Percentiles rank a stretch among this genome's conserved stretches.
These are phyloP conservation scores for Portevinia maculata DNA, from an alignment of 2,888 invertebrate species.

Conservation along the genomic window DNA sequence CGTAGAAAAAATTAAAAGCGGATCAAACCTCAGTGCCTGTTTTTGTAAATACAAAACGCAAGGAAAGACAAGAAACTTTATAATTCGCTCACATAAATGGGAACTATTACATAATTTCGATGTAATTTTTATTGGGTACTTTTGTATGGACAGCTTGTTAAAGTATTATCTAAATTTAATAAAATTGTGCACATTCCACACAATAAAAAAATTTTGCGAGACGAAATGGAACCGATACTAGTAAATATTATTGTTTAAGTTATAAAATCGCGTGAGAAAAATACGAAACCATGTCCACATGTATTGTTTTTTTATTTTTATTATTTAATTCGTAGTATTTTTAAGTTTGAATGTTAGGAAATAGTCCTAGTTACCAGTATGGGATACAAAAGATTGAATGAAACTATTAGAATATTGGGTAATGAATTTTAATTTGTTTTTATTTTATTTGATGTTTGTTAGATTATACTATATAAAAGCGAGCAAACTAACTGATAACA, in stretches of 20 bases:
- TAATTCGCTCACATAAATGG: slow-evolving; percentile 7
- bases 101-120: slow-evolving; percentile 25
- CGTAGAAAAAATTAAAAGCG: slow-evolving; percentile 25
- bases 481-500: slow-evolving; percentile 30
- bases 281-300: slow-evolving; percentile 15
- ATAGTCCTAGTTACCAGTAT: slow-evolving; percentile 24
- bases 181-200: slow-evolving; percentile 53
- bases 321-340: slow-evolving; percentile 43
- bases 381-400: slow-evolving; percentile 31
- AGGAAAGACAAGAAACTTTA: slow-evolving; percentile 9
- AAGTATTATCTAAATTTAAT: slow-evolving; percentile 37
- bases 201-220: slow-evolving; percentile 16
- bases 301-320: slow-evolving; percentile 31
- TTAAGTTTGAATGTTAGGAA: slow-evolving; percentile 42
- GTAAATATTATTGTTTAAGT: slow-evolving; percentile 16
- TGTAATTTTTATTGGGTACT: background rate
- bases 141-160: slow-evolving; percentile 24
- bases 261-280: slow-evolving; percentile 23
- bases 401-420: slow-evolving; percentile 54
- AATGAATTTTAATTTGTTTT: slow-evolving; percentile 32
- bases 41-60: slow-evolving; percentile 62
- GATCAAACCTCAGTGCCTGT: slow-evolving; percentile 66
- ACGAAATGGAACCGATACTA: slow-evolving; percentile 31
- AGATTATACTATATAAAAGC: slow-evolving; percentile 10
- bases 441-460: slow-evolving; percentile 16